A percentile compares a stretch with the other conserved stretches of the same genome.
These are phyloP conservation scores for Cisticola juncidis DNA, from an alignment of 2,113 vertebrate genomes.

Conservation along the genomic window DNA sequence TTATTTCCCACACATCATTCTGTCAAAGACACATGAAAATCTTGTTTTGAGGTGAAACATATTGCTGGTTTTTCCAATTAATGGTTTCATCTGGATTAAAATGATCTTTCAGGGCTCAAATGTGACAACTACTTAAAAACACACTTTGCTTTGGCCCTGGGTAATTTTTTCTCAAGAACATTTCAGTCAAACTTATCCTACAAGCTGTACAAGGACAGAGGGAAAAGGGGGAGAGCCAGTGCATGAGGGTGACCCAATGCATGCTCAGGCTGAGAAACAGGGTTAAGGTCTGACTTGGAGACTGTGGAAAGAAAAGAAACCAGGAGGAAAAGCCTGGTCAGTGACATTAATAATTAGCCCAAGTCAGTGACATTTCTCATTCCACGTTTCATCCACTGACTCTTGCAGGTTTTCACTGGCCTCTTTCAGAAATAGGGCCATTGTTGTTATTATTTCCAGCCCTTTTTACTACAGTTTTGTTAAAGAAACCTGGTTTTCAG, in stretches of 20 bases:
- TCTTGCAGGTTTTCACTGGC: not conserved
- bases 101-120: not conserved
- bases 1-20: not conserved
- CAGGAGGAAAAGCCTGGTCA: no score
- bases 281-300: not conserved
- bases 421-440: not conserved
- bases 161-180: not conserved
- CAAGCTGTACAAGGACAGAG: not conserved
- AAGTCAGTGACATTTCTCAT: not conserved
- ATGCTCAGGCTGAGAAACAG: not conserved
- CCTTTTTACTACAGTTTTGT: not conserved
- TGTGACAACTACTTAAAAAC: not conserved
- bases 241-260: rapidly evolving
- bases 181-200: not conserved
- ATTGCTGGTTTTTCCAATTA: not conserved
- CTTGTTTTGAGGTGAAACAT: not conserved
- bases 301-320: not conserved
- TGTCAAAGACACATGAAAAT: not conserved
- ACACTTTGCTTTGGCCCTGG: not conserved
- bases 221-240: not conserved
- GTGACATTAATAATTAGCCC: no score
- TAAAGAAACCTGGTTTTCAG: not conserved
- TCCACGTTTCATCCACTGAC: not conserved
- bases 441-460: not conserved
- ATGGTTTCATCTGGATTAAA: not conserved